phyloP scores from a whole-genome alignment of 2,888 invertebrate genomes.

The Lymantria dispar region DNA sequence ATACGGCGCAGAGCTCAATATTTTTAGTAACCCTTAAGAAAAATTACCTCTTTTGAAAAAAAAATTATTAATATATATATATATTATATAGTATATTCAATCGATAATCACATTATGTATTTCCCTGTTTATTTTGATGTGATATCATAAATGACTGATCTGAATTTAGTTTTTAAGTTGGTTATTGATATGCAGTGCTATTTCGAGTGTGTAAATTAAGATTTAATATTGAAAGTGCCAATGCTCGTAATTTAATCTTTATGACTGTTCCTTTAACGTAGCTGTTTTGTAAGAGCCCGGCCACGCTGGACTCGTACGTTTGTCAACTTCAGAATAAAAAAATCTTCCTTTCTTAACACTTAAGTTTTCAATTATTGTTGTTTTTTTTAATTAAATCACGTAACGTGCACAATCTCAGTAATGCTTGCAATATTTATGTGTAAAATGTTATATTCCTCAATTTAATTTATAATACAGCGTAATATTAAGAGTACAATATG shows the following conservation, averaged over 20 bases:
- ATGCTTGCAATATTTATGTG: conserved; percentile 80
- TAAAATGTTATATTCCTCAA: conserved; percentile 72
- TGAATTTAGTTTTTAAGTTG: conserved; percentile 84
- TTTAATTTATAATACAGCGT: conserved; percentile 74
- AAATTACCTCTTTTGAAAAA: conserved; percentile 82
- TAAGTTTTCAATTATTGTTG: conserved; percentile 60
- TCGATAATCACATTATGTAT: conserved; percentile 79
- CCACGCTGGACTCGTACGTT: conserved; percentile 26
- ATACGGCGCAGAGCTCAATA: conserved; percentile 81
- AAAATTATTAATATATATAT: conserved; percentile 66
- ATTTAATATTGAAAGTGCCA: conserved; percentile 83
- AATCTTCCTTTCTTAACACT: conserved; percentile 56
- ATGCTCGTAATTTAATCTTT: conserved; percentile 82
- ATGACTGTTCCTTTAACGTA: conserved; percentile 77
- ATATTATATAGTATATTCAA: conserved; percentile 77
- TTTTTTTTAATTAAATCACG: conserved; percentile 55
- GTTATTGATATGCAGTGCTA: conserved; percentile 82
- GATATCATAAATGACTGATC: conserved; percentile 85
- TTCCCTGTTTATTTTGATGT: conserved; percentile 84
- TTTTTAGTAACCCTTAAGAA: conserved; percentile 82
- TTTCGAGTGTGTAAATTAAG: conserved; percentile 80
- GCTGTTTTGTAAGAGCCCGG: conserved; percentile 48
- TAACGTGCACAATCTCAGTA: conserved; percentile 82
- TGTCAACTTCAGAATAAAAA: conserved; percentile 61
- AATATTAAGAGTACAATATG: conserved; percentile 83